Evolutionary conservation across 2,113 vertebrate genomes (phyloP), one percentile per base, ranked within the genome.

Genomic region (Percina caprodes): DNA sequence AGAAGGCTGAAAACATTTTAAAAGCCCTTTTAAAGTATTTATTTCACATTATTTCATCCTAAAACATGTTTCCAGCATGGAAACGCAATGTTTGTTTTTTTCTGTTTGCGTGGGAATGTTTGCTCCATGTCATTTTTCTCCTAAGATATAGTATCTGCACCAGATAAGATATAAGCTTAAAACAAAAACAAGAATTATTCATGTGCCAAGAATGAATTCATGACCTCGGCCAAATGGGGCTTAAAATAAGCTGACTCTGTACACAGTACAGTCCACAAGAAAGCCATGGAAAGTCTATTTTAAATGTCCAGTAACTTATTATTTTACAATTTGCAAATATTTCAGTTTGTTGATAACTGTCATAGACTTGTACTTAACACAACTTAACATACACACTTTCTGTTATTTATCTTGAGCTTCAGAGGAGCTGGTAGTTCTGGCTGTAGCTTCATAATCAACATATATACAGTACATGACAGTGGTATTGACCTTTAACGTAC

Each of bases 151-250:
- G 39, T 82, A 81, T 79, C 86, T 42, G 30, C 7, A 8, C 0
- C 0, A 2, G n/a, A 6, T 19, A 2, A 59, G 54, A 77, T 55
- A 80, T 21, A 58, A 5, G 12, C 30, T 21, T 7, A 13, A 86
- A 77, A 82, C 69, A 80, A 88, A 81, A 79, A 86, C 58, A 82
- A 56, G 69, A 85, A 70, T 76, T 60, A 69, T 56, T 79, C 54
- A 21, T 62, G 30, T 56, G 69, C 55, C 74, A 80, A 83, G 63
- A 52, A 77, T 55, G 71, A 77, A 60, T 58, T 5, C 24, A 21
- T 67, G 73, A 74, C 76, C 55, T 77, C 83, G 72, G 54, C 56
- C 14, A 8, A 23, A 14, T 58, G 58, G 24, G n/a, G 48, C 70
- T 70, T 74, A 71, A 83, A 73, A 69, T 80, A 70, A 80, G 6